Base-by-base conservation (phyloP, 2,113 vertebrate species). In the Lontra canadensis region DNA sequence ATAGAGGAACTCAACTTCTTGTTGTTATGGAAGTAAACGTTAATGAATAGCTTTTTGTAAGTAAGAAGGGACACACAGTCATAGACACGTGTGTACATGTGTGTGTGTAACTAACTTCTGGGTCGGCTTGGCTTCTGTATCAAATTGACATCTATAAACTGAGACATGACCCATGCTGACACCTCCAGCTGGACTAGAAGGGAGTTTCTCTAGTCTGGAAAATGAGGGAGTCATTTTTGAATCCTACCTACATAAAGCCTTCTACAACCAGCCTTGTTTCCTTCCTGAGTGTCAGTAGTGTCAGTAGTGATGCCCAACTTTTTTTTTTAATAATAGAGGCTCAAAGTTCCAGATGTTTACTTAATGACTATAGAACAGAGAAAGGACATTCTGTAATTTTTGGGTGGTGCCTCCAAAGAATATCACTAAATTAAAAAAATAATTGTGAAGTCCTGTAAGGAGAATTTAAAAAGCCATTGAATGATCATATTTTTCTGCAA, bases 361-460 rank as follows among this genome's bases (percentile, higher is more conserved):
- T 84, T 82, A 88, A 79, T 93, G 18, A 18, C 15, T 95, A 36
- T 36, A 20, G 36, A 94, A 67, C 31, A 95, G 29, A 78, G 39
- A 88, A 86, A 95, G 18, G 63, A 31, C 29, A 69, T 11, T 86
- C 80, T 20, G 31, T 90, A 29, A 65, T 84, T 14, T 83, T 87
- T 26, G 65, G 23, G 23, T 6, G 21, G n/a, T 74, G 13, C 21
- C 17, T 65, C 23, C 25, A n/a, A 86, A 84, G 42, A 95, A 55
- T 88, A 90, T 73, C 63, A 39, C 29, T 88, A 85, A 80, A 93
- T 93, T 95, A 90, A 97, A 96, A 96, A 91, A 90, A 82, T 90
- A 61, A 96, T 86, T 80, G 44, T 80, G 3, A 93, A 93, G 11
- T 84, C 49, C 47, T 95, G 6, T 6, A 86, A 86, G 78, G 92